These are phyloP conservation scores for Syngnathoides biaculeatus DNA, from an alignment of 2,113 vertebrate genomes.

Conservation along the genomic window DNA sequence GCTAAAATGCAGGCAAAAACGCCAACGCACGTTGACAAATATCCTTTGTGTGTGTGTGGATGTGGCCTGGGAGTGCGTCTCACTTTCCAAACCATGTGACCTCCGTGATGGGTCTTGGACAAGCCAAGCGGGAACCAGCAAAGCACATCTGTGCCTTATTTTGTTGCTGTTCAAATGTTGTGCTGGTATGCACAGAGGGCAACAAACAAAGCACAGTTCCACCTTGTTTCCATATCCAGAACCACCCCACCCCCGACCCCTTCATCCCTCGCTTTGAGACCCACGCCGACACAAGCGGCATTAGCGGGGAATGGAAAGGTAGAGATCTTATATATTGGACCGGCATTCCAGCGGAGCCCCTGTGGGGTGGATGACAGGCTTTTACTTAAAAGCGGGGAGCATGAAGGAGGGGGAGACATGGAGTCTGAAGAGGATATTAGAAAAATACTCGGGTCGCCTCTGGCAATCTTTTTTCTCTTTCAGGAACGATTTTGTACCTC, in stretches of 20 bases:
- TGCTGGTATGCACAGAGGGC: slow-evolving; percentile 64
- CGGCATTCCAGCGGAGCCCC: slow-evolving; percentile 68
- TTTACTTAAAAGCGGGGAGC: slow-evolving; percentile 73
- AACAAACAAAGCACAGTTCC: slow-evolving; percentile 72
- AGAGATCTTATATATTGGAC: slow-evolving; percentile 67
- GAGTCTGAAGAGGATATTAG: slow-evolving; percentile 80
- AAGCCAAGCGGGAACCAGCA: slow-evolving; percentile 66
- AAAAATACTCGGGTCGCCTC: slow-evolving; percentile 73
- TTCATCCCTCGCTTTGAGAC: slow-evolving; percentile 28
- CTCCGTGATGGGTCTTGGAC: slow-evolving; percentile 52
- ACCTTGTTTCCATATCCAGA: slow-evolving; percentile 61
- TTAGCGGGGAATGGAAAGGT: slow-evolving; percentile 64
- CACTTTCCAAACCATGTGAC: slow-evolving; percentile 57
- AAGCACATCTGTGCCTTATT: slow-evolving; percentile 78
- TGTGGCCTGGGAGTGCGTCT: slow-evolving; percentile 31
- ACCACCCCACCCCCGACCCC: slow-evolving; percentile 8
- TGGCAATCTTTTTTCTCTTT: slow-evolving; percentile 64
- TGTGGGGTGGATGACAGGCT: slow-evolving; percentile 67
- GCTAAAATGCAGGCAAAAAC: background rate
- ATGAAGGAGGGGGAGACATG: slow-evolving; percentile 51
- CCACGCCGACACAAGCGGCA: slow-evolving; percentile 57
- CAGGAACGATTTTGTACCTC: slow-evolving; percentile 64
- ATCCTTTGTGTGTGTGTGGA: background rate
- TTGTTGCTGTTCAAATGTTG: slow-evolving; percentile 71
- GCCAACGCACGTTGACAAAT: background rate